phyloP scores from a whole-genome alignment of 2,113 vertebrate genomes.

The Gymnarchus niloticus region DNA sequence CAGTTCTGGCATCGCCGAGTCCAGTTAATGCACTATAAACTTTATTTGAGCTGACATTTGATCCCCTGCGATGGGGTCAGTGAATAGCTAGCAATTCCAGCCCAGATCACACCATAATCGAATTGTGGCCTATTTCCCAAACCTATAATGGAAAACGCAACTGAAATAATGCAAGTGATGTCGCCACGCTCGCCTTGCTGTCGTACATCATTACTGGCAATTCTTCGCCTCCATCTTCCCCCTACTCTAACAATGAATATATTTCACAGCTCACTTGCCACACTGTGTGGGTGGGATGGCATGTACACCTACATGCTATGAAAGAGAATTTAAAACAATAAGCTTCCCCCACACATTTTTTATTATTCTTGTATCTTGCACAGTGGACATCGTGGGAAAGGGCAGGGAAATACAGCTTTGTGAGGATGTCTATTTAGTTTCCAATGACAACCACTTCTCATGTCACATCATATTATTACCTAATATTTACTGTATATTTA shows the following conservation, averaged over 20 bases:
- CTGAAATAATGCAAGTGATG: slow-evolving; percentile 81
- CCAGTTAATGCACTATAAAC: slow-evolving; percentile 80
- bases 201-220: slow-evolving; percentile 83
- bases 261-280: slow-evolving; percentile 87
- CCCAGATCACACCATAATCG: slow-evolving; percentile 81
- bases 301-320: slow-evolving; percentile 75
- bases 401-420: slow-evolving; percentile 53
- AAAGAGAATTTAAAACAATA: slow-evolving; percentile 78
- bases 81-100: slow-evolving; percentile 72
- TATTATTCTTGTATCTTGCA: slow-evolving; percentile 47
- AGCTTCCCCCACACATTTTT: slow-evolving; percentile 32
- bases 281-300: slow-evolving; percentile 76
- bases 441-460: slow-evolving; percentile 10
- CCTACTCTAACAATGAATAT: slow-evolving; percentile 84
- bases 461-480: neutral
- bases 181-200: slow-evolving; percentile 72
- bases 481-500: too few species aligned
- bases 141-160: slow-evolving; percentile 83
- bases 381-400: slow-evolving; percentile 53
- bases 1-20: slow-evolving; percentile 60
- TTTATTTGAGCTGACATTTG: slow-evolving; percentile 86
- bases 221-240: slow-evolving; percentile 76
- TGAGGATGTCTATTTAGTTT: slow-evolving; percentile 32
- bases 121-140: slow-evolving; percentile 80
- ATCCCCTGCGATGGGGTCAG: slow-evolving; percentile 75